phyloP scores from a whole-genome alignment of 2,888 invertebrate genomes.

The Gymnosoma rotundatum region DNA sequence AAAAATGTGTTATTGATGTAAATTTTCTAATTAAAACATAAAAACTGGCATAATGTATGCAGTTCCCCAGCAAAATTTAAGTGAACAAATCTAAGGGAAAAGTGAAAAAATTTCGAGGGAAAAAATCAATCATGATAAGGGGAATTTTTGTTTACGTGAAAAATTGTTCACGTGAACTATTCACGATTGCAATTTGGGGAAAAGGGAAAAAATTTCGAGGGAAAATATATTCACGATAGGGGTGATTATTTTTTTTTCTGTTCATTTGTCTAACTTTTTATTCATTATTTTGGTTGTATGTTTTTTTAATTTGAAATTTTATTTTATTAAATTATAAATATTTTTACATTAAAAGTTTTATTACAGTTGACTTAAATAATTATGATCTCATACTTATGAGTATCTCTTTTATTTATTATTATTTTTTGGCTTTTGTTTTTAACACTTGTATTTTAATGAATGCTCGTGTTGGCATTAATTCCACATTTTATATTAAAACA shows the following conservation, averaged over 20 bases:
- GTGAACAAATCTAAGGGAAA: too few relatives aligned
- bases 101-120: too few relatives aligned
- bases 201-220: too few relatives aligned
- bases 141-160: too few relatives aligned
- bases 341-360: slow-evolving; percentile 11
- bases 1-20: too few relatives aligned
- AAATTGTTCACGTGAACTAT: too few relatives aligned
- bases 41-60: too few relatives aligned
- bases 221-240: too few relatives aligned
- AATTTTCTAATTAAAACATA: too few relatives aligned
- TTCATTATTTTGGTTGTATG: background rate
- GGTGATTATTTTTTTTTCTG: slow-evolving; percentile 28
- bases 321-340: slow-evolving; percentile 35
- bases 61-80: too few relatives aligned
- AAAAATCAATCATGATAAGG: too few relatives aligned
- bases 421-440: background rate
- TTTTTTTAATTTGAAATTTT: slow-evolving; percentile 40
- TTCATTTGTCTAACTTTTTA: background rate
- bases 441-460: background rate
- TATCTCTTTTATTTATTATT: slow-evolving; percentile 7
- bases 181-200: too few relatives aligned
- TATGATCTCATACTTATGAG: slow-evolving; percentile 64
- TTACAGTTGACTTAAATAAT: slow-evolving; percentile 57
- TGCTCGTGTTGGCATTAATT: slow-evolving; percentile 25
- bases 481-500: background rate